phyloP scores from a whole-genome alignment of 2,113 vertebrate genomes.

The Acrocephalus kingi region DNA sequence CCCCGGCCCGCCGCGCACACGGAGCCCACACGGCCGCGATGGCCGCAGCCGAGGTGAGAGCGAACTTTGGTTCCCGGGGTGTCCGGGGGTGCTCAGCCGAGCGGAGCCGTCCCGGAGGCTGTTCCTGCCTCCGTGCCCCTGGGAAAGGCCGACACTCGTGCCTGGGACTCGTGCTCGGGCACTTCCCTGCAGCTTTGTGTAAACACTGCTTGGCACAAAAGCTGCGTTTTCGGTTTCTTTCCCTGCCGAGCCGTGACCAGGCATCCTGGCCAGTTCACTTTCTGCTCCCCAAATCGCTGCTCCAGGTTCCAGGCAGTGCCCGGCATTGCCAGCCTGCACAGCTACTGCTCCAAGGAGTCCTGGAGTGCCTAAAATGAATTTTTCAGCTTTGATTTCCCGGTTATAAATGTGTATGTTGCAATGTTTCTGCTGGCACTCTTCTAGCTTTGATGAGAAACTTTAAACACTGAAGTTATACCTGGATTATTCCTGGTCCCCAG shows the following conservation, averaged over 20 bases:
- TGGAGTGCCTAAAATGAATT: not conserved
- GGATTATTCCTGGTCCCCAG: not conserved
- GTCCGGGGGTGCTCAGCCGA: not conserved
- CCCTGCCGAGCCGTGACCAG: not conserved
- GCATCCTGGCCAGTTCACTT: accelerated
- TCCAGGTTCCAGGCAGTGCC: not conserved
- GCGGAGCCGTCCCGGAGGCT: not conserved
- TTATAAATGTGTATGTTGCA: not conserved
- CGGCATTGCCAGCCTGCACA: not conserved
- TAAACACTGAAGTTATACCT: not conserved
- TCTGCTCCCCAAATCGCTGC: not conserved
- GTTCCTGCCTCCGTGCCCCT: not conserved
- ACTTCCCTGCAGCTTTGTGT: not conserved
- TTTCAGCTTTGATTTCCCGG: not conserved
- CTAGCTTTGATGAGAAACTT: not conserved
- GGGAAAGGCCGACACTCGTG: not conserved
- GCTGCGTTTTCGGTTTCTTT: not conserved
- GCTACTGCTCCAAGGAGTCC: not conserved
- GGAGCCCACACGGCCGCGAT: slow-evolving; percentile 16
- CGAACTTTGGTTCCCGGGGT: not conserved
- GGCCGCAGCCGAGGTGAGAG: slow-evolving; percentile 77
- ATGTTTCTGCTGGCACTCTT: not conserved
- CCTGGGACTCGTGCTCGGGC: accelerated
- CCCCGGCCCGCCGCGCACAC: not conserved
- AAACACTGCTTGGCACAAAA: not conserved